Base-by-base conservation (phyloP, 1,140 invertebrate genomes). In the Bombus impatiens region DNA sequence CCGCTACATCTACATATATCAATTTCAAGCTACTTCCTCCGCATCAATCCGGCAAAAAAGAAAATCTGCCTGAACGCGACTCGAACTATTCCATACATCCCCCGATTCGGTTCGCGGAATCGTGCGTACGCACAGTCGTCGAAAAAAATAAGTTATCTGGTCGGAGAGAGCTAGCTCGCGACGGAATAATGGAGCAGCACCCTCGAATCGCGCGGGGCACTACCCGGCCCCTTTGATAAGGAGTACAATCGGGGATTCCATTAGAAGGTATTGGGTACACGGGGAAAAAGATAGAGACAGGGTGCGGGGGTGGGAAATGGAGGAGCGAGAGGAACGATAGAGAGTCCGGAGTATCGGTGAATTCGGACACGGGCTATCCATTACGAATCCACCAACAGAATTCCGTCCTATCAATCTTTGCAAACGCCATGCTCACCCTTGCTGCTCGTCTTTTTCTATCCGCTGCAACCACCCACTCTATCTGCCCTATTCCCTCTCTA, bases 361-460 rank as follows among this genome's bases (percentile, higher is more conserved):
- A 90, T 89, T 91, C 87, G 92, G 93, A 93, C 92, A 93, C 83
- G 91, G 90, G 92, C 93, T 93, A 93, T 93, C 93, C 93, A 93
- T 93, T 93, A 93, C 89, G 89, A 87, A 91, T 91, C 86, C 90
- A 83, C 87, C 82, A 74, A 72, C 74, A 82, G 88, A 91, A 91
- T 91, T 90, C 88, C 88, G 85, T 91, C 91, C 92, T 91, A 93
- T 93, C 93, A 92, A 92, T 93, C 93, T 91, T 89, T 89, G 84
- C 85, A 65, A 86, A 88, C 77, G 86, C 76, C 79, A 82, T 71
- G 42, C 40, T 25, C 62, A 65, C 71, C 76, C 86, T 59, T 44
- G 53, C 76, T 62, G 65, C 65, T 42, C 67, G 59, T 62, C 59
- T 62, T n/a, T n/a, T n/a, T 81, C 42, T 65, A 22, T n/a, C 5